phyloP scores from a whole-genome alignment of 2,797 vertebrate species.

The Lepilemur septentrionalis region DNA sequence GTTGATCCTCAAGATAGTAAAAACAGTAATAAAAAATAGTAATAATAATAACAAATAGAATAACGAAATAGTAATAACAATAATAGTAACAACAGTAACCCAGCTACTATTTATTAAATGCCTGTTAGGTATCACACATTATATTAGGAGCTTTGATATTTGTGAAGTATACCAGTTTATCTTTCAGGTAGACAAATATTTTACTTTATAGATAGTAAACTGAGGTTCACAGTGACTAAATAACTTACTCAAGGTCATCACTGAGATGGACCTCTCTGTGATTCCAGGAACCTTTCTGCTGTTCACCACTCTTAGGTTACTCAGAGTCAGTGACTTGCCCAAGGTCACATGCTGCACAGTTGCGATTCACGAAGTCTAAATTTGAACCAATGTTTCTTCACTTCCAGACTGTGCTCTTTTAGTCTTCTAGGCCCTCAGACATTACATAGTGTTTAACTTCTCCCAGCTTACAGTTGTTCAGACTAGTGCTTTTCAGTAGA shows the following conservation, averaged over 20 bases:
- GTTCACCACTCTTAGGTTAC: neutral
- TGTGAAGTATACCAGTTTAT: neutral
- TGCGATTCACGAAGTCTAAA: neutral
- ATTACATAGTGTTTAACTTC: neutral
- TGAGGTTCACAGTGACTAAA: neutral
- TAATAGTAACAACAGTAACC: neutral
- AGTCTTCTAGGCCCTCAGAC: neutral
- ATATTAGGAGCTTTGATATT: constrained; percentile 11
- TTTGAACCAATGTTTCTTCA: constrained; percentile 17
- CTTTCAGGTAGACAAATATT: neutral
- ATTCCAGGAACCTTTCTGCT: neutral
- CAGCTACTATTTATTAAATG: neutral
- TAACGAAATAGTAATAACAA: neutral
- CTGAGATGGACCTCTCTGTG: neutral
- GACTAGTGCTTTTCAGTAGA: neutral
- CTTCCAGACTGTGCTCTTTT: neutral
- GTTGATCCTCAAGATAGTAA: neutral
- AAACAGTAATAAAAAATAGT: neutral
- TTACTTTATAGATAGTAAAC: neutral
- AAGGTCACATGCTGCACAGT: neutral
- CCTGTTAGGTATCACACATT: neutral
- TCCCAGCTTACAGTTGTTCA: neutral
- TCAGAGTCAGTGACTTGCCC: neutral
- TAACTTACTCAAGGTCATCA: neutral
- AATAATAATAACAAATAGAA: neutral